These are phyloP conservation scores for Oligia fasciuncula DNA, from an alignment of 2,888 invertebrate genomes.

Conservation along the genomic window DNA sequence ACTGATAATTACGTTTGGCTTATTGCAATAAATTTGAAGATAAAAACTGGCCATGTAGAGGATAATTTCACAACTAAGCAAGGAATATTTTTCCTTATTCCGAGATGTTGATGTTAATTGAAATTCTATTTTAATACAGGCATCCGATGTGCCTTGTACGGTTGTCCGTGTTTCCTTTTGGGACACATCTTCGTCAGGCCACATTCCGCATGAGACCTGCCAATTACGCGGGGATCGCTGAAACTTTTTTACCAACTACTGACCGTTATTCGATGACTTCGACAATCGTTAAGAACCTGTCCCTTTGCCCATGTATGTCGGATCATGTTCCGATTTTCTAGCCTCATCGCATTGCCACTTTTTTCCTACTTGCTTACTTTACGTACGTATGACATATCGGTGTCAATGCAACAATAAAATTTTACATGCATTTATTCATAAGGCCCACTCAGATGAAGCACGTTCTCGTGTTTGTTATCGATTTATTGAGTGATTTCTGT, in stretches of 20 bases:
- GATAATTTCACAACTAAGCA: conserved; percentile 50
- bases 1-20: conserved; percentile 47
- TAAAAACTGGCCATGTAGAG: conserved; percentile 40
- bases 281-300: conserved; percentile 85
- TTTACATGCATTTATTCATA: conserved; percentile 84
- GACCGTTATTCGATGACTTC: conserved; percentile 86
- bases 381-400: conserved; percentile 81
- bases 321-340: conserved; percentile 87
- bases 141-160: conserved; percentile 79
- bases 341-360: conserved; percentile 82
- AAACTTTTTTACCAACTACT: conserved; percentile 77
- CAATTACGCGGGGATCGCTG: conserved; percentile 85
- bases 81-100: conserved; percentile 66
- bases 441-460: conserved; percentile 61
- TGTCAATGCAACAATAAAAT: conserved; percentile 88
- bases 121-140: conserved; percentile 84
- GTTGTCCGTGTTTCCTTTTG: conserved; percentile 81
- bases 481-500: conserved; percentile 70
- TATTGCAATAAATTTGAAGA: conserved; percentile 44
- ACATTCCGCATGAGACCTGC: conserved; percentile 84
- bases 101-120: conserved; percentile 69
- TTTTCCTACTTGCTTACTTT: conserved; percentile 76
- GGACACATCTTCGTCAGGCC: conserved; percentile 82
- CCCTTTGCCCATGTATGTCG: conserved; percentile 77
- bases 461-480: conserved; percentile 70